These are phyloP conservation scores for Antennarius maculatus DNA, from an alignment of 2,797 vertebrate genomes.

Conservation along the genomic window DNA sequence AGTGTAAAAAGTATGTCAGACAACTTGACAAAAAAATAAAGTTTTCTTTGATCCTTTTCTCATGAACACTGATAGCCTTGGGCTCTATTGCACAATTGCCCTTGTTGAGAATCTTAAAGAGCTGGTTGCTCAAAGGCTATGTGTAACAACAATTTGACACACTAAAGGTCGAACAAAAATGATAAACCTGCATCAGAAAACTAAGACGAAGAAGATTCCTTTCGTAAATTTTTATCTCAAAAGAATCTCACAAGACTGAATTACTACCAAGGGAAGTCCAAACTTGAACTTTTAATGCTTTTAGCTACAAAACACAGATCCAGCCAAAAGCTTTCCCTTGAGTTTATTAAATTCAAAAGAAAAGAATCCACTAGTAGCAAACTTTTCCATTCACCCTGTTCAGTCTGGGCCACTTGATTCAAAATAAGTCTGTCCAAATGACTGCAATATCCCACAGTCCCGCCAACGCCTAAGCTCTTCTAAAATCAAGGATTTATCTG, in stretches of 20 bases:
- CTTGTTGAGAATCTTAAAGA: conserved; percentile 19
- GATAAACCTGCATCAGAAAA: neutral
- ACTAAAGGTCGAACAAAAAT: conserved; percentile 22
- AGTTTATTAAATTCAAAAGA: conserved; percentile 34
- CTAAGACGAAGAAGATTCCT: neutral
- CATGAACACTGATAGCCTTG: conserved; percentile 22
- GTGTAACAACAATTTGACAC: neutral
- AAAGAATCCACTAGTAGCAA: conserved; percentile 10
- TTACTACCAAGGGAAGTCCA: conserved; percentile 18
- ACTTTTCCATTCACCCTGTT: conserved; percentile 10
- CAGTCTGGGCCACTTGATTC: conserved; percentile 6
- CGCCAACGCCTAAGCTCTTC: conserved; percentile 38
- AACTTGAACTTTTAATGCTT: conserved; percentile 41
- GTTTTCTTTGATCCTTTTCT: conserved; percentile 31
- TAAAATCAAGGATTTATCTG: conserved; percentile 37
- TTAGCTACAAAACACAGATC: conserved; percentile 37
- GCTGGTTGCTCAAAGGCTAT: neutral
- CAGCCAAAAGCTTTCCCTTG: conserved; percentile 31
- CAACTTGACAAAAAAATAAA: conserved; percentile 24
- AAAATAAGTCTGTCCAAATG: conserved; percentile 40
- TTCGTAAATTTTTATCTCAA: neutral
- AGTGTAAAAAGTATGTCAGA: conserved; percentile 21
- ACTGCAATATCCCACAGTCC: conserved; percentile 30
- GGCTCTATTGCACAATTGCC: conserved; percentile 21
- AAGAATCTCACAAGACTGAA: conserved; percentile 31